phyloP scores from a whole-genome alignment of 1,140 invertebrate genomes.

The Anadara kagoshimensis region DNA sequence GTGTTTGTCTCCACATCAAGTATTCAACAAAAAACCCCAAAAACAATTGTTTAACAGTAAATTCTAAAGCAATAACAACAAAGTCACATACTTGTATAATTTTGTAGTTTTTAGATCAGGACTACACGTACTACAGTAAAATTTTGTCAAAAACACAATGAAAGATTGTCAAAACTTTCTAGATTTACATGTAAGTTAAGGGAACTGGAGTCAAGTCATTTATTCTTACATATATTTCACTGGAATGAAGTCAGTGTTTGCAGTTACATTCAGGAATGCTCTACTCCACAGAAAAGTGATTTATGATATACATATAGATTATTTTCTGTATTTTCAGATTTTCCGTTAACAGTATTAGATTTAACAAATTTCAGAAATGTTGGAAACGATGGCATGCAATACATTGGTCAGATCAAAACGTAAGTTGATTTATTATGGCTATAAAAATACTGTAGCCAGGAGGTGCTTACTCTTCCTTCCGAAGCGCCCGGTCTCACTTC shows the following conservation, averaged over 20 bases:
- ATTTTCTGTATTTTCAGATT: conserved; percentile 16
- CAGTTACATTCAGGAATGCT: neutral
- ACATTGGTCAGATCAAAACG: conserved; percentile 55
- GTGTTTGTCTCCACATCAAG: too few relatives aligned
- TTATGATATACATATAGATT: neutral
- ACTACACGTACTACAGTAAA: too few relatives aligned
- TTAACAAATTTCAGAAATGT: conserved; percentile 65
- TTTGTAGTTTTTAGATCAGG: too few relatives aligned
- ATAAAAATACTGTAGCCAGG: neutral
- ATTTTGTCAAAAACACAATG: neutral
- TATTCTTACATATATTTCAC: neutral
- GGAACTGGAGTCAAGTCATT: neutral
- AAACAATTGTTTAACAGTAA: too few relatives aligned
- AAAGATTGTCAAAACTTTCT: neutral
- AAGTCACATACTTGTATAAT: too few relatives aligned
- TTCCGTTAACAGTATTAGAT: conserved; percentile 54
- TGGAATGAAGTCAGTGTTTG: neutral
- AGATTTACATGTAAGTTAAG: too few relatives aligned
- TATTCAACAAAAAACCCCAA: too few relatives aligned
- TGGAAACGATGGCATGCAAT: conserved; percentile 56
- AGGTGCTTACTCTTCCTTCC: too few relatives aligned
- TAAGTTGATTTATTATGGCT: conserved; percentile 14
- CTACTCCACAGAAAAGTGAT: neutral
- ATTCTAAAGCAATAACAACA: too few relatives aligned
- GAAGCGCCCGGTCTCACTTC: neutral